A percentile compares a stretch with the other conserved stretches of the same genome.
Evolutionary conservation across 2,113 vertebrate species (phyloP).

Genomic region (Myotis brandtii): DNA sequence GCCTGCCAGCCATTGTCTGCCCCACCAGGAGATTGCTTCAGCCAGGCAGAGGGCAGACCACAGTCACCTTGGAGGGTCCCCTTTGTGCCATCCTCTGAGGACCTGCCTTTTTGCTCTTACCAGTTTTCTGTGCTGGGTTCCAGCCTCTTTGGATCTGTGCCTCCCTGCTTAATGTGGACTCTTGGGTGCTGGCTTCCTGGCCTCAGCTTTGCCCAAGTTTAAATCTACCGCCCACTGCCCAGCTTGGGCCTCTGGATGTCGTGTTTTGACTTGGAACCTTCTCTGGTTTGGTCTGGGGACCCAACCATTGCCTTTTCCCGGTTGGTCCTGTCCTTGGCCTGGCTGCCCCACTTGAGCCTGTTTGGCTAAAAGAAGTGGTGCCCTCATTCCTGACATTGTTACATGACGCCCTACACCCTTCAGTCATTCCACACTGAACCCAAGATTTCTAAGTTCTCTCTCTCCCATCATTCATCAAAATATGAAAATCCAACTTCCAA

Average conservation of each 20-base stretch:
- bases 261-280: neutral
- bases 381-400: neutral
- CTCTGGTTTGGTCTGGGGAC: neutral
- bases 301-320: neutral
- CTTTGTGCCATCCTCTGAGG: neutral
- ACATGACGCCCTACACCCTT: neutral
- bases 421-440: neutral
- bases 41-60: neutral
- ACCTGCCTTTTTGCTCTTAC: neutral
- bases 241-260: too few species aligned
- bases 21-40: neutral
- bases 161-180: neutral
- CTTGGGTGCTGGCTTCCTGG: neutral
- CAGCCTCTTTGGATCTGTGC: neutral
- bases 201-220: neutral
- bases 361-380: neutral
- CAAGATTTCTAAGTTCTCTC: neutral
- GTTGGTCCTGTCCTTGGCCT: neutral
- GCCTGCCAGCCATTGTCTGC: neutral
- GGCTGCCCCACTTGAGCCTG: neutral
- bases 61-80: fast-evolving
- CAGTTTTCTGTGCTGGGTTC: too few species aligned
- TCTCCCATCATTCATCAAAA: neutral
- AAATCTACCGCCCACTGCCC: too few species aligned
- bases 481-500: neutral